Evolutionary conservation across 1,140 invertebrate species (phyloP), one percentile per base, ranked within the genome.

Genomic region (Drosophila navojoa): DNA sequence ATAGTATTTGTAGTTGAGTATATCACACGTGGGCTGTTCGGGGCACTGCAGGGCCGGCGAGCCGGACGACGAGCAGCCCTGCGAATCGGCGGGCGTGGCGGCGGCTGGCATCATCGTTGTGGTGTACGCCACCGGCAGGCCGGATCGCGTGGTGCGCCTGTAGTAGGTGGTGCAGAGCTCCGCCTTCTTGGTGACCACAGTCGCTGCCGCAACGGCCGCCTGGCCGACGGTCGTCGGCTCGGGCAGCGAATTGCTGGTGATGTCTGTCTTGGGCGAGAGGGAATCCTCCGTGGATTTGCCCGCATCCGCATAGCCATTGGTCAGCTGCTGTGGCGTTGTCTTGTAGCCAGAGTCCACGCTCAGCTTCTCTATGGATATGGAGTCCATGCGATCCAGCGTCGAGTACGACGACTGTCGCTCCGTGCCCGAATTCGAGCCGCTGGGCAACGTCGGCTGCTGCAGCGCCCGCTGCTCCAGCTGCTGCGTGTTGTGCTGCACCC

Each of bases 401-500:
- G 90, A 91, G 57, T 87, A 91, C 0, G 90, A 85, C 4, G 90
- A 91, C n/a, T 91, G 81, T 0, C 81, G 64, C 40, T 91, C 87
- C 0, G 86, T 90, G 44, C 75, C 87, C 29, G 90, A 90, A n/a
- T 77, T 90, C 3, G 90, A 91, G 16, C 86, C 87, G 15, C 81
- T 90, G 22, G 72, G 27, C 7, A 72, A 40, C 6, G 71, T 52
- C 10, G 90, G 84, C 47, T 63, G 79, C 22, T 90, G 89, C 19
- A 89, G 76, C 15, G 79, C 76, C 13, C 89, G 50, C 15, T 85
- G 87, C 71, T 92, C 82, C 69, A 90, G 9, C 29, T 90, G 87
- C 50, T 92, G 90, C 1, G 91, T 90, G 72, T 94, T 94, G 71
- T 94, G 93, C 78, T 95, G 94, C 19, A 95, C 94, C 95, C 95